Evolutionary conservation across 2,797 vertebrate genomes (phyloP).

Genomic region (Podarcis lilfordi): DNA sequence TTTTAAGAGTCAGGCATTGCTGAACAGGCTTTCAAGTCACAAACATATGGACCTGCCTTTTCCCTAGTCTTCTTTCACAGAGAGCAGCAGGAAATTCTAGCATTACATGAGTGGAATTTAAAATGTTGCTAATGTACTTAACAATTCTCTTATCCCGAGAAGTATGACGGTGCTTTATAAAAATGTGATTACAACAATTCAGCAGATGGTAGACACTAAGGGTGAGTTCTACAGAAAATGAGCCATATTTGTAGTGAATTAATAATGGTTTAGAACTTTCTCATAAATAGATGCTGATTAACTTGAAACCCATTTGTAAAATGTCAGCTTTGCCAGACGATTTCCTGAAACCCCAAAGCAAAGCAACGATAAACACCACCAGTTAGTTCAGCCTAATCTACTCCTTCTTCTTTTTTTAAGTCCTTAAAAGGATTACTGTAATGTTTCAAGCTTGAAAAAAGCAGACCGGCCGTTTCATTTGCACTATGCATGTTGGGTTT

Average conservation of each 20-base stretch:
- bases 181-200: slow-evolving; percentile 79
- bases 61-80: slow-evolving; percentile 55
- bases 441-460: slow-evolving; percentile 73
- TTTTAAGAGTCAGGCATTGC: slow-evolving; percentile 28
- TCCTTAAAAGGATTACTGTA: slow-evolving; percentile 74
- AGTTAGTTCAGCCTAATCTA: slow-evolving; percentile 77
- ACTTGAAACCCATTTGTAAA: slow-evolving; percentile 84
- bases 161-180: slow-evolving; percentile 72
- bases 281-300: slow-evolving; percentile 86
- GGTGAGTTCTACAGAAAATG: slow-evolving; percentile 60
- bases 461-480: slow-evolving; percentile 60
- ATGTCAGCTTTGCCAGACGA: slow-evolving; percentile 77
- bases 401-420: slow-evolving; percentile 29
- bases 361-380: slow-evolving; percentile 79
- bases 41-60: slow-evolving; percentile 37
- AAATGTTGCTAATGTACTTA: slow-evolving; percentile 63
- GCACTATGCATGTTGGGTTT: slow-evolving; percentile 34
- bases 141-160: slow-evolving; percentile 67
- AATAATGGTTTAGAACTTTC: slow-evolving; percentile 84
- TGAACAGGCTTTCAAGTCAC: slow-evolving; percentile 53
- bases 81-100: slow-evolving; percentile 64
- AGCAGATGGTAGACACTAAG: slow-evolving; percentile 76
- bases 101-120: slow-evolving; percentile 73
- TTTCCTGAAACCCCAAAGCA: slow-evolving; percentile 80
- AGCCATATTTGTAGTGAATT: slow-evolving; percentile 82